Percentiles rank a stretch among this genome's conserved stretches.
Evolutionary conservation across 2,888 invertebrate genomes (phyloP).

Genomic region (Volucella bombylans): DNA sequence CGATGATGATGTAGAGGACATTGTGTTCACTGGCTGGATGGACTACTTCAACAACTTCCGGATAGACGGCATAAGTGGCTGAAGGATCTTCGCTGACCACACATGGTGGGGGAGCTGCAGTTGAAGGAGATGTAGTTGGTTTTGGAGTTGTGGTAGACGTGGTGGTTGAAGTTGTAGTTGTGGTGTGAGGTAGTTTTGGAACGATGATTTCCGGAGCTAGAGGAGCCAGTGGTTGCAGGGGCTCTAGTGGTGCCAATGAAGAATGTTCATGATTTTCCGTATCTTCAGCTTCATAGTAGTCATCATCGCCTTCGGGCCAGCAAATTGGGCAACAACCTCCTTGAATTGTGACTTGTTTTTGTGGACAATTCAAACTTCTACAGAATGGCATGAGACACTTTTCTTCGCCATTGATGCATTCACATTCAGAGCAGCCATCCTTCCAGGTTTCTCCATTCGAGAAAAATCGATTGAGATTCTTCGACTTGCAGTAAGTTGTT

Average conservation of each 20-base stretch:
- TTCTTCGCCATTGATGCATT: constrained; percentile 79
- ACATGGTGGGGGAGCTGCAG: constrained; percentile 65
- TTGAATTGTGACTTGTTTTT: constrained; percentile 78
- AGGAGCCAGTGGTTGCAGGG: constrained; percentile 25
- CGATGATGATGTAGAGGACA: constrained; percentile 75
- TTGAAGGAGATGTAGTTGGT: constrained; percentile 33
- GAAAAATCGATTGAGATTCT: constrained; percentile 78
- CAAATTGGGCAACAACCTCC: constrained; percentile 81
- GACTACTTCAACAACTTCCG: constrained; percentile 78
- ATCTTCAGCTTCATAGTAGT: constrained; percentile 59
- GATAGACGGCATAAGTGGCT: constrained; percentile 76
- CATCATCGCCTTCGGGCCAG: constrained; percentile 77
- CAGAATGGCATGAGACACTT: constrained; percentile 80
- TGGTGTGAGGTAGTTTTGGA: neutral
- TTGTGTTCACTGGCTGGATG: constrained; percentile 71
- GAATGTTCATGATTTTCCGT: constrained; percentile 50
- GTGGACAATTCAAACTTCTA: constrained; percentile 78
- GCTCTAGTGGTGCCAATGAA: constrained; percentile 9
- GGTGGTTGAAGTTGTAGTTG: constrained; percentile 40
- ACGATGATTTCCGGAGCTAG: constrained; percentile 43
- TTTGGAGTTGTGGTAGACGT: constrained; percentile 58
- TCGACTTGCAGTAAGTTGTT: constrained; percentile 79
- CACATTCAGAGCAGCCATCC: constrained; percentile 80
- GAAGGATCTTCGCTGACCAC: constrained; percentile 64
- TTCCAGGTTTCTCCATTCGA: constrained; percentile 80